Evolutionary conservation across 2,113 vertebrate genomes (phyloP).

Genomic region (Damaliscus lunatus): DNA sequence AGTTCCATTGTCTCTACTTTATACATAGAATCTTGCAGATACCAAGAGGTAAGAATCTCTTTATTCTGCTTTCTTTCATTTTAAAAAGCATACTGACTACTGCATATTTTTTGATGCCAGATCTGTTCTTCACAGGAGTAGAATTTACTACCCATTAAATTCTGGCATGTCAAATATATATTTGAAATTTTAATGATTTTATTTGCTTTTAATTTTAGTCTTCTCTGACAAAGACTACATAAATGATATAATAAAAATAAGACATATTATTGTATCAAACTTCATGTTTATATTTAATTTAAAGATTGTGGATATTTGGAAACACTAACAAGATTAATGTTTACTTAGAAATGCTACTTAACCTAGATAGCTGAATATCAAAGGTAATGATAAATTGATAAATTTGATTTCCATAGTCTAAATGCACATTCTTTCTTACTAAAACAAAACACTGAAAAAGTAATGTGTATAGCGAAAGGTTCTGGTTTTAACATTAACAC

Average conservation of each 20-base stretch:
- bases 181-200: neutral
- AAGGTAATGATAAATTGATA: neutral
- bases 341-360: slow-evolving; percentile 17
- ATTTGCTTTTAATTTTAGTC: neutral
- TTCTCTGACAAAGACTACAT: neutral
- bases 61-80: neutral
- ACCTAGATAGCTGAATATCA: neutral
- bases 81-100: neutral
- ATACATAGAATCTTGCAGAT: neutral
- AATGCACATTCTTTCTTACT: neutral
- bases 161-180: neutral
- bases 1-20: neutral
- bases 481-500: neutral
- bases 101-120: neutral
- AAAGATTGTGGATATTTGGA: neutral
- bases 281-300: neutral
- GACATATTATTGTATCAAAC: neutral
- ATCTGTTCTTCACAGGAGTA: neutral
- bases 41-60: neutral
- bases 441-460: neutral
- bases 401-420: neutral
- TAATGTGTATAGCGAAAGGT: neutral
- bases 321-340: neutral
- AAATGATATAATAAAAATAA: neutral
- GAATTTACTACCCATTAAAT: neutral